Evolutionary conservation across 2,113 vertebrate genomes (phyloP), one percentile per base, ranked within the genome.

Genomic region (Laterallus jamaicensis): DNA sequence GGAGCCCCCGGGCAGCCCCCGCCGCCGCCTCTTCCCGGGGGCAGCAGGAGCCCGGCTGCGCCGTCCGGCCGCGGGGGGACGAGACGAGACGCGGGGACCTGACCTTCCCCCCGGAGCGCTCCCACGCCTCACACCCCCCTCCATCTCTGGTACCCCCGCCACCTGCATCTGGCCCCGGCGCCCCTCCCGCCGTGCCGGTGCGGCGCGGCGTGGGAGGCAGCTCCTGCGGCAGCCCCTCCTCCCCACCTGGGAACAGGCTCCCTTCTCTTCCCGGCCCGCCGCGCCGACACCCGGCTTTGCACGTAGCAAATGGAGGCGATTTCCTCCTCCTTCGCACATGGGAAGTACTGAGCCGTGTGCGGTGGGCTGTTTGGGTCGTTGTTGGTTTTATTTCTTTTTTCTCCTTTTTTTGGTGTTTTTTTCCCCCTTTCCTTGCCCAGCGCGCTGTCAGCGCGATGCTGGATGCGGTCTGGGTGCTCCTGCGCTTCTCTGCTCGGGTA

Each of bases 301-400:
- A 98, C 98, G 98, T 98, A 98, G 97, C 98, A 85, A 98, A 98
- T 98, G 98, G 98, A 97, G 97, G 97, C 96, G 94, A 84, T 94
- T 96, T 95, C 88, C 95, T 93, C 85, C 91, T 68, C 85, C 91
- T 68, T 20, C 87, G 81, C 97, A 97, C 97, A 97, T 97, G 97
- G 97, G 96, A 98, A 97, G 89, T 93, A 90, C 93, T 94, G 76
- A 97, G 97, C 16, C 31, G 90, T 91, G 93, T 95, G 97, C 95
- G 10, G 47, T 20, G 47, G 47, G 19, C 21, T 49, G 97, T 70
- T n/a, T n/a, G 47, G 47, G 47, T 49, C 21, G 47, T 10, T 19
- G 18, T 21, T 49, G 49, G 49, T 35, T 15, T 14, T 5, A 2
- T 25, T 35, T 32, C 31, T 32, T 55, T 20, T 42, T 19, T 11